phyloP scores from a whole-genome alignment of 2,888 invertebrate species.

The Cephus pygmeus region DNA sequence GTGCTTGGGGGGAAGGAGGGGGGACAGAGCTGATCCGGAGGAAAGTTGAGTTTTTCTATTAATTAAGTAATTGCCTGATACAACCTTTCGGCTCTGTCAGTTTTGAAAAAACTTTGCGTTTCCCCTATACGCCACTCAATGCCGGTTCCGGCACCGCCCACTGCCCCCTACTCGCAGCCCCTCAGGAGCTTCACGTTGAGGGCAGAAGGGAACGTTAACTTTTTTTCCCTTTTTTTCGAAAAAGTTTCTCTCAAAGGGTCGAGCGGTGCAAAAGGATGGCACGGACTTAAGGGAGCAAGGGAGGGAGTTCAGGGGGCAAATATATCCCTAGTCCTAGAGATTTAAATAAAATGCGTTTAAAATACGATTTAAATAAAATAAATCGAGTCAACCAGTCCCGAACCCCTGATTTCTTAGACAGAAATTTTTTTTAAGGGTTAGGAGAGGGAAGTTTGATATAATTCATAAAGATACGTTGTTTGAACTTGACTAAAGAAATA shows the following conservation, averaged over 20 bases:
- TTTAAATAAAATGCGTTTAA: background rate
- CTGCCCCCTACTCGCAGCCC: background rate
- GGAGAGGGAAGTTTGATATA: background rate
- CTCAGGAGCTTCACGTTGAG: too few species aligned
- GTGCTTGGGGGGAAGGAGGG: background rate
- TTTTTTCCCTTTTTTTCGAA: background rate
- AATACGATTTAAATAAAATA: background rate
- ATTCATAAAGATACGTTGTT: background rate
- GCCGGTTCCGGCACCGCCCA: background rate
- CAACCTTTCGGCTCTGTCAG: background rate
- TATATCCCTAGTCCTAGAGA: background rate
- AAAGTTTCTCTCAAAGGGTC: background rate
- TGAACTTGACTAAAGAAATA: background rate
- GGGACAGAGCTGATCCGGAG: background rate
- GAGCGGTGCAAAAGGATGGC: background rate
- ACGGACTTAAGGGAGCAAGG: background rate
- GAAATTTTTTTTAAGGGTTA: background rate
- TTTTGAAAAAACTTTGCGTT: background rate
- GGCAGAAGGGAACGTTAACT: background rate
- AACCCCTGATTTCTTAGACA: background rate
- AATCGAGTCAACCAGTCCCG: background rate
- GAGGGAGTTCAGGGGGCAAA: too few species aligned
- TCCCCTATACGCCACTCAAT: background rate
- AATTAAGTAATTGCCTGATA: slow-evolving; percentile 8
- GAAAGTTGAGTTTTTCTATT: slow-evolving; percentile 2